A percentile compares a stretch with the other conserved stretches of the same genome.
phyloP scores from a whole-genome alignment of 2,888 invertebrate genomes.

The Caradrina clavipalpis region DNA sequence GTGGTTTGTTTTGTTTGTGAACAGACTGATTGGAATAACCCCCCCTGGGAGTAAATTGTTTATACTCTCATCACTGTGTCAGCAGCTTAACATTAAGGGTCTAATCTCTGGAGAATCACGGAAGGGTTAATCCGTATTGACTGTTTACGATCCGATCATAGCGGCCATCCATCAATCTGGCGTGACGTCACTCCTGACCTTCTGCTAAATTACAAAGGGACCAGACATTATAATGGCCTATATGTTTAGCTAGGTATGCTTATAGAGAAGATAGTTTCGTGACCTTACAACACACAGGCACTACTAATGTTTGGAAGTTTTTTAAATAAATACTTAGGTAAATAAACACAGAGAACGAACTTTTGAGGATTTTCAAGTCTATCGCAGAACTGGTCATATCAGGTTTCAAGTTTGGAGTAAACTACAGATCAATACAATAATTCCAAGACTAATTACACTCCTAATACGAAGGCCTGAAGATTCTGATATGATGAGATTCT shows the following conservation, averaged over 20 bases:
- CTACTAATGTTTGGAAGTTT: too few species aligned
- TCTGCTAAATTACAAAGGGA: constrained; percentile 67
- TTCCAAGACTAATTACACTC: background rate
- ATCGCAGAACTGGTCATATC: too few species aligned
- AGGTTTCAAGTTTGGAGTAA: too few species aligned
- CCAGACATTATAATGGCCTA: constrained; percentile 25
- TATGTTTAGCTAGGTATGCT: background rate
- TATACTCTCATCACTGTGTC: background rate
- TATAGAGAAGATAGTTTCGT: background rate
- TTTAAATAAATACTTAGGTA: too few species aligned
- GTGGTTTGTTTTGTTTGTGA: background rate
- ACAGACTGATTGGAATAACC: background rate
- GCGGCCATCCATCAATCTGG: constrained; percentile 67
- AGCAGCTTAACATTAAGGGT: constrained; percentile 17
- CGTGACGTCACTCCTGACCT: constrained; percentile 55
- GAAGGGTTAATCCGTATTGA: constrained; percentile 45
- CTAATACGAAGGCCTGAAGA: background rate
- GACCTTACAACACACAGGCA: background rate
- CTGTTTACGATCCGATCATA: constrained; percentile 56
- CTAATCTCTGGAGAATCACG: constrained; percentile 41
- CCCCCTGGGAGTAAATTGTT: background rate
- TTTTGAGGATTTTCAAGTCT: too few species aligned
- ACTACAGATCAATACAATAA: background rate
- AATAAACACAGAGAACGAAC: too few species aligned
- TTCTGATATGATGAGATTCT: background rate